These are phyloP conservation scores for Macrotis lagotis DNA, from an alignment of 2,113 vertebrate species.

Conservation along the genomic window DNA sequence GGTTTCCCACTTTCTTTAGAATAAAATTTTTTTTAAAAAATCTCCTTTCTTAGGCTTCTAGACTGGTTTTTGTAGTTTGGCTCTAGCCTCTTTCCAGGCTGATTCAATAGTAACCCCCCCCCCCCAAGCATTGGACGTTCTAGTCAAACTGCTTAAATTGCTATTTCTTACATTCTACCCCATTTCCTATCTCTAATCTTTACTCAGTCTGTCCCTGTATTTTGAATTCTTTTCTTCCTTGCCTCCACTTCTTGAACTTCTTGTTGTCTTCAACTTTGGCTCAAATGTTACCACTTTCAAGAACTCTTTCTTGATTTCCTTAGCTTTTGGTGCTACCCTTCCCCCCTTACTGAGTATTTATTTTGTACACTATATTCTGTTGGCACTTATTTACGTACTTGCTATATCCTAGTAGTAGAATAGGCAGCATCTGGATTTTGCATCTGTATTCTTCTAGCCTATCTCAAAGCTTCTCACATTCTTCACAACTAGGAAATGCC, in stretches of 20 bases:
- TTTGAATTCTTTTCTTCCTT: not conserved
- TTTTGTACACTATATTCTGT: not conserved
- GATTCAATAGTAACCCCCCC: not conserved
- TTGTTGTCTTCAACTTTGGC: not conserved
- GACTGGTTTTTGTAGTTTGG: not conserved
- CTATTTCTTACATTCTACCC: not conserved
- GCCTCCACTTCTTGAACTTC: not conserved
- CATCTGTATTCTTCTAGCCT: not conserved
- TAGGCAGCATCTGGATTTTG: not conserved
- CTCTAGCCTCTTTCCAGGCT: not conserved
- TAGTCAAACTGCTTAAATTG: not conserved
- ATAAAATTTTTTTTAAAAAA: too few species aligned
- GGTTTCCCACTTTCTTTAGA: not conserved
- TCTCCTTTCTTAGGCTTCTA: too few species aligned
- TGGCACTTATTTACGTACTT: not conserved
- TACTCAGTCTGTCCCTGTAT: not conserved
- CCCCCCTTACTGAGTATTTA: not conserved
- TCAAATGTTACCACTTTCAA: not conserved
- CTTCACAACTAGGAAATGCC: too few species aligned
- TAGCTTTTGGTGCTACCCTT: not conserved
- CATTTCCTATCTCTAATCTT: not conserved
- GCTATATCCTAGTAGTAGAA: not conserved
- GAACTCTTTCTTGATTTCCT: not conserved
- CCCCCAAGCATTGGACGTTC: not conserved
- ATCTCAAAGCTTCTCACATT: not conserved